phyloP scores from a whole-genome alignment of 2,797 vertebrate species.

The Protosalanx chinensis region DNA sequence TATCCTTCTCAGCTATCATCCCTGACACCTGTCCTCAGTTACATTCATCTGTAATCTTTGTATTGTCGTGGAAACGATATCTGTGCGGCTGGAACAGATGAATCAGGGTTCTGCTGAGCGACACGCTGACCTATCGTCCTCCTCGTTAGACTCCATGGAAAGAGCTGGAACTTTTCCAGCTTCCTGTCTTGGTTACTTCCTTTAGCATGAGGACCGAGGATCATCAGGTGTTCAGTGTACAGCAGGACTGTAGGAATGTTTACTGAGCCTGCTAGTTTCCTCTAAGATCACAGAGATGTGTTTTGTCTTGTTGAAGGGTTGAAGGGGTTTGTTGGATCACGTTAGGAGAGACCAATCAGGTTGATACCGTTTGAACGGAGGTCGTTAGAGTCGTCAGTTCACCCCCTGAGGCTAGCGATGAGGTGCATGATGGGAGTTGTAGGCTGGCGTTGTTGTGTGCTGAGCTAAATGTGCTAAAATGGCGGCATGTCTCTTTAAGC shows the following conservation, averaged over 20 bases:
- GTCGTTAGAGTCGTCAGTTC: background rate
- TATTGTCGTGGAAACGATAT: too few relatives aligned
- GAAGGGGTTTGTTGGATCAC: too few relatives aligned
- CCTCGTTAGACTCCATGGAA: background rate
- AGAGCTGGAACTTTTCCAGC: background rate
- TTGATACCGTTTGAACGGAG: background rate
- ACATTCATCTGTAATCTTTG: too few relatives aligned
- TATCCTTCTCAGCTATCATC: too few relatives aligned
- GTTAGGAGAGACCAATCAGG: background rate
- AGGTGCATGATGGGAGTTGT: background rate
- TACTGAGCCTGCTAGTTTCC: too few relatives aligned
- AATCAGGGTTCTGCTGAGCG: background rate
- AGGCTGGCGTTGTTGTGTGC: background rate
- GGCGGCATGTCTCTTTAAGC: slow-evolving; percentile 50
- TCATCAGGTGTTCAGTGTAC: background rate
- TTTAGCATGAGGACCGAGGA: slow-evolving; percentile 3
- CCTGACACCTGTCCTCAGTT: too few relatives aligned
- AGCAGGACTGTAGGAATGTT: too few relatives aligned
- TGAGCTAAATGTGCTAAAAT: slow-evolving; percentile 18
- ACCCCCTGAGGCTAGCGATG: background rate
- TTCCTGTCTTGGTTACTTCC: background rate
- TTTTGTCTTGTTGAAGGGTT: too few relatives aligned
- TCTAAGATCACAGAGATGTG: too few relatives aligned
- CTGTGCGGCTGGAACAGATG: background rate
- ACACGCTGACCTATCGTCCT: background rate